These are phyloP conservation scores for Gandaritis pyraliata DNA, from an alignment of 2,888 invertebrate genomes.

Conservation along the genomic window DNA sequence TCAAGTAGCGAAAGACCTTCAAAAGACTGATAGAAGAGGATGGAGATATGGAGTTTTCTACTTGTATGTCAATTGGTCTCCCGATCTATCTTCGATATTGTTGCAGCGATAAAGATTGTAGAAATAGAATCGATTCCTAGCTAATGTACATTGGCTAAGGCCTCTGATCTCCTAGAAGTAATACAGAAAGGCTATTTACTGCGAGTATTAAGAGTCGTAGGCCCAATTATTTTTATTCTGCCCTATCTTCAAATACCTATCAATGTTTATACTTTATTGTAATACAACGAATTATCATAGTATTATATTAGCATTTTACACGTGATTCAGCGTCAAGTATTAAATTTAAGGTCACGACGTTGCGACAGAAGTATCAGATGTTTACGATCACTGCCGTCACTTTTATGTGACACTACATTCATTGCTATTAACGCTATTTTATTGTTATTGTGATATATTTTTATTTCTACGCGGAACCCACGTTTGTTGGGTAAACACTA, in stretches of 20 bases:
- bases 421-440: conserved; percentile 55
- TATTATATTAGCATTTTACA: conserved; percentile 31
- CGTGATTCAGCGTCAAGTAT: conserved; percentile 28
- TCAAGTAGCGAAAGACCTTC: no score
- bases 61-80: no score
- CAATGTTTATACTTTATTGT: conserved; percentile 16
- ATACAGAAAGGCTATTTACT: no score
- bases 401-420: conserved; percentile 58
- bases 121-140: no score
- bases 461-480: conserved; percentile 40
- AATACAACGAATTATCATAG: conserved; percentile 18
- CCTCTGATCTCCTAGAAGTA: no score
- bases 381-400: conserved; percentile 65
- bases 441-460: conserved; percentile 51
- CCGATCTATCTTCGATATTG: no score
- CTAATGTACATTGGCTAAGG: no score
- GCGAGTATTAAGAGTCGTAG: no score
- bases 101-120: no score
- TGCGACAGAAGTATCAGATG: conserved; percentile 57
- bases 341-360: conserved; percentile 24
- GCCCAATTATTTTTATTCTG: no score
- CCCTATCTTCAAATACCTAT: neutral
- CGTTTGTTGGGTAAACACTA: conserved; percentile 18
- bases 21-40: no score
- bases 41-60: no score